These are phyloP conservation scores for Portunus trituberculatus DNA, from an alignment of 1,140 invertebrate genomes.

Conservation along the genomic window DNA sequence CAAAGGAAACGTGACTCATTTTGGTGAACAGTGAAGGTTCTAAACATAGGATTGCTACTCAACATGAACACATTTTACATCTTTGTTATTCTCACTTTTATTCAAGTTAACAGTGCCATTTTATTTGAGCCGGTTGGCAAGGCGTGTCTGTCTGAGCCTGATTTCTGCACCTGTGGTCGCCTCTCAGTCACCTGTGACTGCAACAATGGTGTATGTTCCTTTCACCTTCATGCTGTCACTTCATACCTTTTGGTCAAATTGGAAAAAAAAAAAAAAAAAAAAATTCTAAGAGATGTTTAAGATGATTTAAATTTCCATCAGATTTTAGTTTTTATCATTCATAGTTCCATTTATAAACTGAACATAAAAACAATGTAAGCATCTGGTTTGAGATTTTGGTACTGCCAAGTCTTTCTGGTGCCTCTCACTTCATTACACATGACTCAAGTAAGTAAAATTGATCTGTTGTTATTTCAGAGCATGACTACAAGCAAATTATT, in stretches of 20 bases:
- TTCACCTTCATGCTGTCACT: neutral
- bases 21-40: neutral
- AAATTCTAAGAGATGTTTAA: too few relatives aligned
- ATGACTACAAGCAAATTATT: neutral
- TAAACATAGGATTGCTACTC: neutral
- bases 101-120: neutral
- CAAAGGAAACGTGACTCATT: neutral
- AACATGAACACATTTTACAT: neutral
- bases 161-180: conserved; percentile 4
- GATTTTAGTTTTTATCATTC: too few relatives aligned
- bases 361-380: too few relatives aligned
- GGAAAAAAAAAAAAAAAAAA: too few relatives aligned
- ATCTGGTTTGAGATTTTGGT: too few relatives aligned
- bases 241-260: too few relatives aligned
- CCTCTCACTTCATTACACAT: too few relatives aligned
- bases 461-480: conserved; percentile 21
- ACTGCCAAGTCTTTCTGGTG: too few relatives aligned
- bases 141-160: neutral
- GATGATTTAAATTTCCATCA: too few relatives aligned
- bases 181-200: conserved; percentile 36
- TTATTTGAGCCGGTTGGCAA: neutral
- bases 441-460: neutral
- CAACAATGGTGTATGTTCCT: neutral
- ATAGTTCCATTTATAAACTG: too few relatives aligned
- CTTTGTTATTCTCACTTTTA: neutral